phyloP scores from a whole-genome alignment of 2,113 vertebrate species.

The Condylura cristata region DNA sequence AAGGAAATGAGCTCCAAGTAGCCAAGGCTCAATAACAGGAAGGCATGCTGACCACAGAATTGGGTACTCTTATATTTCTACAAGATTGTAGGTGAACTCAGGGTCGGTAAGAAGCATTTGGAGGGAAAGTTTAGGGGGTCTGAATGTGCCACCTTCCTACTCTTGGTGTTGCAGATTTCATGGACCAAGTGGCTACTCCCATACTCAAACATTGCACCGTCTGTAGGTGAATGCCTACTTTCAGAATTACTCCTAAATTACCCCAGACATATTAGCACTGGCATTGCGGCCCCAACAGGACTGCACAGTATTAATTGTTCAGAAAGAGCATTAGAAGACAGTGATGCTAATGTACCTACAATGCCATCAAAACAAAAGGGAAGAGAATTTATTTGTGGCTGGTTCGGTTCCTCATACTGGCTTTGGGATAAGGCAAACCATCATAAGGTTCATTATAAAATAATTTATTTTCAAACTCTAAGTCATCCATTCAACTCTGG shows the following conservation, averaged over 20 bases:
- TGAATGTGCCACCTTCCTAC: background rate
- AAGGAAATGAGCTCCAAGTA: background rate
- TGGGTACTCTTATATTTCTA: background rate
- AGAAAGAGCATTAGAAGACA: background rate
- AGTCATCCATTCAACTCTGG: conserved; percentile 34
- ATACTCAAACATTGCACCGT: background rate
- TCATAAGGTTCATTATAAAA: background rate
- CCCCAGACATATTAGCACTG: background rate
- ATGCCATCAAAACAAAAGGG: background rate
- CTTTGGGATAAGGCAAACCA: background rate
- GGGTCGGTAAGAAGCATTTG: background rate
- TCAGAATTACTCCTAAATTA: background rate
- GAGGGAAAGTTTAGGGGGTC: background rate
- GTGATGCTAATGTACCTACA: background rate
- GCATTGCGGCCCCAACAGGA: background rate
- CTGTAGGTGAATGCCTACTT: background rate
- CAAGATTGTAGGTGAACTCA: background rate
- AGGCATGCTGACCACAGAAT: background rate
- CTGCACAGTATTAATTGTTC: background rate
- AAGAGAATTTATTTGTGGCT: background rate
- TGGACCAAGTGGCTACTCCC: background rate
- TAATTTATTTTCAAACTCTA: conserved; percentile 28
- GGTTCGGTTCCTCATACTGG: background rate
- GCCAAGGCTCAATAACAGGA: background rate
- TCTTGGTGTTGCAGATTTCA: background rate